A percentile compares a stretch with the other conserved stretches of the same genome.
These are phyloP conservation scores for Hypsibius dujardini DNA, from an alignment of 1,140 invertebrate genomes.

Conservation along the genomic window DNA sequence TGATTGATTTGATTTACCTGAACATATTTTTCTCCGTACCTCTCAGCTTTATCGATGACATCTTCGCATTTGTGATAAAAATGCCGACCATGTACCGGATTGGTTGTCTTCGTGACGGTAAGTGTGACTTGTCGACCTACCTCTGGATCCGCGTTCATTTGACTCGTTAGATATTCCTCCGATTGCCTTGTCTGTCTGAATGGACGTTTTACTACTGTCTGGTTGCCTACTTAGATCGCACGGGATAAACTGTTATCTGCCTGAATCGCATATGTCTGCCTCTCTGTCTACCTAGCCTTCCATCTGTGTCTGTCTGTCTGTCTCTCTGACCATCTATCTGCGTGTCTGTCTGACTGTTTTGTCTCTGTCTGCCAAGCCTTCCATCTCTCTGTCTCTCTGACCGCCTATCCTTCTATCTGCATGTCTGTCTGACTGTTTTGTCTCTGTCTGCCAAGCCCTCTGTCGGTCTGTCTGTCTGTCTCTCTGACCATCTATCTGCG, in stretches of 20 bases:
- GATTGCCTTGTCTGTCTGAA: too few relatives aligned
- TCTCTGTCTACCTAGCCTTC: neutral
- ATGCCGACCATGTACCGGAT: slow-evolving; percentile 88
- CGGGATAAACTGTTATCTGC: neutral
- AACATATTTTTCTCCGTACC: neutral
- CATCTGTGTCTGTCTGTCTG: slow-evolving; percentile 19
- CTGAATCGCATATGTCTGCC: slow-evolving; percentile 12
- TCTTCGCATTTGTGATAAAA: slow-evolving; percentile 98
- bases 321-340: slow-evolving; percentile 20
- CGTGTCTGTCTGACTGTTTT: neutral
- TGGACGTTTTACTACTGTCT: too few relatives aligned
- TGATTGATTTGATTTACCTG: neutral
- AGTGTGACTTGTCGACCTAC: slow-evolving; percentile 24
- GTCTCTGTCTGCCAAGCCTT: too few relatives aligned
- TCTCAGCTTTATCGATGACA: slow-evolving; percentile 77
- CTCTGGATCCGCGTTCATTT: too few relatives aligned
- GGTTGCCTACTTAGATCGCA: too few relatives aligned
- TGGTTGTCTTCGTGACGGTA: slow-evolving; percentile 87
- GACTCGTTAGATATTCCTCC: too few relatives aligned
- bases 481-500: too few relatives aligned
- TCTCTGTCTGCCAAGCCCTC: too few relatives aligned
- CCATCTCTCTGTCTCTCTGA: neutral
- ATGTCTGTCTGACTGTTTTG: slow-evolving; percentile 18
- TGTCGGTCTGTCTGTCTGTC: too few relatives aligned
- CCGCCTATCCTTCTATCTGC: slow-evolving; percentile 19